Evolutionary conservation across 2,797 vertebrate genomes (phyloP).

Genomic region (Periparus ater): DNA sequence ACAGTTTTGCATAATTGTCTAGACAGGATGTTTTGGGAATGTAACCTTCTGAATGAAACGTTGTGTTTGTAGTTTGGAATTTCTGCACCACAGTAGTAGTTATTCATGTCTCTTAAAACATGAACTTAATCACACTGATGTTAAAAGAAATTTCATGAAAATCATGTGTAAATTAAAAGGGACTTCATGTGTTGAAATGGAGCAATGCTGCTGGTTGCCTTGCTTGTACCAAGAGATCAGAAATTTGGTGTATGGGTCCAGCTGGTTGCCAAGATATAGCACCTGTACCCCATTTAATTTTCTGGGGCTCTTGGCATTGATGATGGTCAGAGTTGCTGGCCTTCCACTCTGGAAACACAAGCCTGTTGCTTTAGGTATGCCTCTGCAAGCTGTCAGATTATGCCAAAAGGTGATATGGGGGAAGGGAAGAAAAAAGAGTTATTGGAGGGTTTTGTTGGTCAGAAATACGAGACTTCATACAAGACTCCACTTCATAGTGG

Average conservation of each 20-base stretch:
- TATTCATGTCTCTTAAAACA: not conserved
- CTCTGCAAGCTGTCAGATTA: not conserved
- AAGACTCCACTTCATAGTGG: not conserved
- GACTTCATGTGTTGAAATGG: not conserved
- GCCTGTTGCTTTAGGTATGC: not conserved
- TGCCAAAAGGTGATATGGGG: not conserved
- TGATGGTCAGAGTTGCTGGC: not conserved
- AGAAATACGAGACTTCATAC: not conserved
- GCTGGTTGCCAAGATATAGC: not conserved
- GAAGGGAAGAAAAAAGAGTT: not conserved
- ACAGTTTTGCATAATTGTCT: slow-evolving; percentile 34
- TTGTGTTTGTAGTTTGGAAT: not conserved
- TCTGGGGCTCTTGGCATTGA: not conserved
- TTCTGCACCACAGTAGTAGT: not conserved
- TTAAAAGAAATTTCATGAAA: not conserved
- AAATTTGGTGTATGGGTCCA: not conserved
- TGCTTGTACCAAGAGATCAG: not conserved
- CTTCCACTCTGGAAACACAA: not conserved
- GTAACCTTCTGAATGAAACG: not conserved
- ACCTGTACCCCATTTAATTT: not conserved
- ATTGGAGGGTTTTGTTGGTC: not conserved
- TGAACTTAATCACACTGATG: not conserved
- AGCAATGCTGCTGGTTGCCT: not conserved
- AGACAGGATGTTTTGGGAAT: slow-evolving; percentile 43
- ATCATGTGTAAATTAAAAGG: not conserved